Conservation (phyloP, 2,888 invertebrate genomes). For the Philhelius pedissequus region DNA sequence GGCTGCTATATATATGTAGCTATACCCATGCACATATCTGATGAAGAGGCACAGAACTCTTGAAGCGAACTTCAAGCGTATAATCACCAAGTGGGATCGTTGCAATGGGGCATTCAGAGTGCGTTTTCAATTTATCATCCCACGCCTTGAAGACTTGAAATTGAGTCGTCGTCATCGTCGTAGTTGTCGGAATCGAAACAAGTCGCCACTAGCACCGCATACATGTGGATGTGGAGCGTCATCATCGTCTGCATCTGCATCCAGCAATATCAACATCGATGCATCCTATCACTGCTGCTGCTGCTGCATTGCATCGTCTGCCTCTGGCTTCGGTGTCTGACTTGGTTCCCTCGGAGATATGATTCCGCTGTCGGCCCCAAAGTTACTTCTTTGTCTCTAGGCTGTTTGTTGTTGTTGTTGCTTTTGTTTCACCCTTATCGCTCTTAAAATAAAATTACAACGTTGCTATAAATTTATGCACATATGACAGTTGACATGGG, state of each 20-base stretch:
- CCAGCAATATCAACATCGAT: constrained; percentile 37
- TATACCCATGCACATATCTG: not conserved
- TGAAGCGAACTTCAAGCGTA: not conserved
- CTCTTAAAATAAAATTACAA: constrained; percentile 48
- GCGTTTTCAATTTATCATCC: constrained; percentile 66
- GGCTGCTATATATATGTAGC: not conserved
- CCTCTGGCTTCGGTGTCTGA: constrained; percentile 9
- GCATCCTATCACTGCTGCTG: constrained; percentile 36
- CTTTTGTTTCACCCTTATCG: constrained; percentile 52
- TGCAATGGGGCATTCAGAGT: constrained; percentile 29
- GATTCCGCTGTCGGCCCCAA: constrained; percentile 11
- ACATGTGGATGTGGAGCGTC: constrained; percentile 2
- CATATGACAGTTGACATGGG: constrained; percentile 69
- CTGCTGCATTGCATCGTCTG: not conserved
- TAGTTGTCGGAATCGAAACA: constrained; percentile 29
- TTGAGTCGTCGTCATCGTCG: constrained; percentile 53
- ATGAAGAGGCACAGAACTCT: constrained; percentile 2
- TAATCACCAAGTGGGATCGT: constrained; percentile 24
- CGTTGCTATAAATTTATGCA: constrained; percentile 65
- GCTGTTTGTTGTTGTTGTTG: constrained; percentile 36
- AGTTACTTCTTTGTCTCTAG: constrained; percentile 51
- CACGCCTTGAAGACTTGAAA: constrained; percentile 55
- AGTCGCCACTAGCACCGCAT: constrained; percentile 48
- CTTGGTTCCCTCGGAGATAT: constrained; percentile 42
- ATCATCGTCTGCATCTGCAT: constrained; percentile 38